Conservation (phyloP, 2,797 vertebrate species). For the Delichon dasypus region DNA sequence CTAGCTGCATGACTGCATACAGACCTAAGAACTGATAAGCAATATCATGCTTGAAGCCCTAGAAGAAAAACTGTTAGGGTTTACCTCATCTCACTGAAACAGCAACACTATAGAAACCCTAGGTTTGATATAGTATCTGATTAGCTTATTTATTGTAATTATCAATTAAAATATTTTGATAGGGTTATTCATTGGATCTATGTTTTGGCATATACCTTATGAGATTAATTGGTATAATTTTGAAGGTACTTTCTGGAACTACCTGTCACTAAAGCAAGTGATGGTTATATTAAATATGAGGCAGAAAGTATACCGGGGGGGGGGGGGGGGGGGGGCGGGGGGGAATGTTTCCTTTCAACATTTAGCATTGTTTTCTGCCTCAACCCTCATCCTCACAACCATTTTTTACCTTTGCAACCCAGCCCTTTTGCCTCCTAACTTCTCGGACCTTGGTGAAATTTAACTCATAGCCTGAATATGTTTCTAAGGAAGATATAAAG, state of each 20-base stretch:
- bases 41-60: not conserved
- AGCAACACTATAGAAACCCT: not conserved
- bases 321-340: no score
- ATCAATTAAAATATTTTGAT: not conserved
- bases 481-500: not conserved
- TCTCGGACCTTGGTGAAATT: not conserved
- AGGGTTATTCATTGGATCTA: rapidly evolving
- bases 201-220: not conserved
- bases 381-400: not conserved
- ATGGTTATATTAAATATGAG: not conserved
- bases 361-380: not conserved
- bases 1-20: not conserved
- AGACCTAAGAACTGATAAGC: not conserved
- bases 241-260: not conserved
- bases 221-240: not conserved
- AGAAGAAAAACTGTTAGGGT: not conserved
- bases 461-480: not conserved
- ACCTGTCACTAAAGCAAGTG: not conserved
- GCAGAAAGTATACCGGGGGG: not conserved
- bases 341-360: not conserved
- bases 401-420: not conserved
- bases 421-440: not conserved
- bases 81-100: not conserved
- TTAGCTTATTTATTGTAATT: not conserved
- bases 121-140: not conserved